Conservation (phyloP, 1,140 invertebrate species). For the Papilio dardanus region DNA sequence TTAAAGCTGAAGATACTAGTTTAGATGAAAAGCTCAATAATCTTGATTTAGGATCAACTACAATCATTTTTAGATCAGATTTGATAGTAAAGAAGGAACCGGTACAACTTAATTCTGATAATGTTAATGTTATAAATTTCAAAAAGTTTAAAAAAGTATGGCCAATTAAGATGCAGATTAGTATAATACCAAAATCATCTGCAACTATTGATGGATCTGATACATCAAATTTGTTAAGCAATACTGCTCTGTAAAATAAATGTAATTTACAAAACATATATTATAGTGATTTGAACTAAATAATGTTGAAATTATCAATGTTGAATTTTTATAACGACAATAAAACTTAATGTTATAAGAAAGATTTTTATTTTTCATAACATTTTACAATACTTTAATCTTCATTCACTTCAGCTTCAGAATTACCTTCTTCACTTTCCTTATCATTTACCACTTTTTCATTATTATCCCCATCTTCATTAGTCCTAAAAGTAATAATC, state of each 20-base stretch:
- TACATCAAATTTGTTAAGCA: background rate
- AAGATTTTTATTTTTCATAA: slow-evolving; percentile 39
- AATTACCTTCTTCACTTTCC: slow-evolving; percentile 30
- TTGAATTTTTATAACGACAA: slow-evolving; percentile 5
- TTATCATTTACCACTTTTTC: slow-evolving; percentile 39
- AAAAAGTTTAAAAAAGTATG: slow-evolving; percentile 77
- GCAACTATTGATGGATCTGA: background rate
- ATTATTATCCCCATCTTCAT: slow-evolving; percentile 40
- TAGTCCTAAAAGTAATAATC: slow-evolving; percentile 32
- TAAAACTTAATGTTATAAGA: slow-evolving; percentile 1
- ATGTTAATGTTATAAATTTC: slow-evolving; percentile 61
- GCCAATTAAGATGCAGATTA: slow-evolving; percentile 67
- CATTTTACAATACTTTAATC: slow-evolving; percentile 42
- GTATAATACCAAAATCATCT: slow-evolving; percentile 44
- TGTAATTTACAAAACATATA: background rate
- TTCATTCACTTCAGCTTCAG: slow-evolving; percentile 41
- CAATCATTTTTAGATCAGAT: slow-evolving; percentile 55
- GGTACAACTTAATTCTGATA: slow-evolving; percentile 44
- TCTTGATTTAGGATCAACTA: slow-evolving; percentile 64
- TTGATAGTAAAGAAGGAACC: slow-evolving; percentile 70
- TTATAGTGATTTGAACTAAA: slow-evolving; percentile 24
- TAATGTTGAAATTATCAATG: slow-evolving; percentile 36
- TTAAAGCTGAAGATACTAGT: slow-evolving; percentile 57
- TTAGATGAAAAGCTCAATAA: slow-evolving; percentile 62
- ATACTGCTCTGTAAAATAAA: background rate